Base-by-base conservation (phyloP, 2,797 vertebrate genomes). In the Dendrocincla tyrannina region DNA sequence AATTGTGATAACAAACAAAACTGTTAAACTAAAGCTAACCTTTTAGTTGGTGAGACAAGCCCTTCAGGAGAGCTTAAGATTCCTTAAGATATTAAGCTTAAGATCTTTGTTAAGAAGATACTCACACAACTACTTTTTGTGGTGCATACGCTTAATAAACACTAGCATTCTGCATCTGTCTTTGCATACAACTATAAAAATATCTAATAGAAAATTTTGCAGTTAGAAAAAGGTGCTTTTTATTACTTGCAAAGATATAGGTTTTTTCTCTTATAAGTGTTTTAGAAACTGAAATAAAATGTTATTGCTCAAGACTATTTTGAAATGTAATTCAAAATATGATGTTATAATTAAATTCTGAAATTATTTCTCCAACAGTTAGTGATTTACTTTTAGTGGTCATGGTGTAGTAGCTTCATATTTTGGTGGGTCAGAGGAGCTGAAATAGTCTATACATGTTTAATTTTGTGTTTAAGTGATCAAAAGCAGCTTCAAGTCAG, bases 401-500 rank as follows among this genome's bases (percentile, higher is more conserved):
- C 69, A 22, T 27, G 85, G 16, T 55, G 18, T 4, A 39, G 17
- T 55, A 82, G 2, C 5, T 91, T 82, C 7, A 37, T 32, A 28
- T 4, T 58, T 93, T 33, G 12, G 30, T 78, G n/a, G 41, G 50
- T 88, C 46, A 22, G n/a, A n/a, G 14, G 23, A 91, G 19, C 10
- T 49, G 67, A 80, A 89, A 74, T 32, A 77, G 5, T 52, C 33
- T 68, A 35, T 63, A 72, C 2, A 3, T 28, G 6, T 49, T 52
- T 66, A 82, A 87, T 78, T 93, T 78, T 88, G 4, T 68, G 33
- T 77, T 92, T 82, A 79, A 74, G 11, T 67, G 67, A 94, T 96
- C 70, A 91, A 96, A 93, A 44, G 28, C n/a, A 80, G 12, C 28
- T 95, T 85, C 39, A 72, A 85, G 67, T 87, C 84, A 93, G 52